Evolutionary conservation across 2,797 vertebrate species (phyloP), one percentile per base, ranked within the genome.

Genomic region (Xiphorhynchus erythropygius): DNA sequence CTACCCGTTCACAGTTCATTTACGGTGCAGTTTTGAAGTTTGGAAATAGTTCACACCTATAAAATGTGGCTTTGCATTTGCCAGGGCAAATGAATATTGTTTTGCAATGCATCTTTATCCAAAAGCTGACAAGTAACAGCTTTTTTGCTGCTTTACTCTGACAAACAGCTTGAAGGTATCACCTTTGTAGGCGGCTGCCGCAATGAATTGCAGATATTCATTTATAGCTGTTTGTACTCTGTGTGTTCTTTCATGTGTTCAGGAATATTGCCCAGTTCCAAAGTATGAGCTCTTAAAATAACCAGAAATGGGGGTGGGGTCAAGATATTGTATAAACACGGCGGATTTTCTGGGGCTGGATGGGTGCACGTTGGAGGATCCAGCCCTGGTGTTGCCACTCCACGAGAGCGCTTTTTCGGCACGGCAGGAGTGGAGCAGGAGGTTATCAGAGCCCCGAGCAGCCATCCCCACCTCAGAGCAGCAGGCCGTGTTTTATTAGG

Each of bases 401-500:
- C 88, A 90, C 94, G 73, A 84, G 95, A 83, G 86, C 44, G 13
- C 57, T 56, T 95, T 94, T 93, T 47, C 96, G 91, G 76, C 10
- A 81, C 73, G 90, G 89, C 56, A 37, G 37, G 79, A 49, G 73
- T 87, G 32, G 91, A 96, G 96, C 95, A 94, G 93, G 49, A 96
- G 95, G 96, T 95, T 97, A 96, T 97, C 93, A 3, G 35, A 93
- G 88, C 79, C 91, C 44, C 42, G 82, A 94, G 97, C 95, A 57
- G 96, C 39, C 89, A 95, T 97, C 95, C 96, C 80, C 93, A 91
- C 97, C 88, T 88, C 96, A 87, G 95, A 65, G 95, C 97, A 88
- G 97, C 97, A 90, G 93, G 97, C 81, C 97, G 97, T 97, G 97
- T 98, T 98, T 98, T 98, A 98, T 98, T 98, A 98, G 98, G 97